Conservation (phyloP, 2,113 vertebrate genomes). For the Apaloderma vittatum region DNA sequence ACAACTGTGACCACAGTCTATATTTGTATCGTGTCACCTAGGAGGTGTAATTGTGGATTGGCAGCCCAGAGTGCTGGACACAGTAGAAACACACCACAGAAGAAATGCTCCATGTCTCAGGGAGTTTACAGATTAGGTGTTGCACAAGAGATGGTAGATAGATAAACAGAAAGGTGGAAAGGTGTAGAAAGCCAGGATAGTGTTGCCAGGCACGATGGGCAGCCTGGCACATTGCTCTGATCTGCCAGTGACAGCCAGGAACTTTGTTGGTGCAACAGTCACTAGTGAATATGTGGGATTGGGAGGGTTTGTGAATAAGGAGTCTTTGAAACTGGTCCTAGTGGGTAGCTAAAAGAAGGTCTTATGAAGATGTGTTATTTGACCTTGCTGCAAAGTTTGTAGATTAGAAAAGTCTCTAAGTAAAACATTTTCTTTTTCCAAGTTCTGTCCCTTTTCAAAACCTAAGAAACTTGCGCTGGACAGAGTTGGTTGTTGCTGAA, state of each 20-base stretch:
- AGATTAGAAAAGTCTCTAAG: not conserved
- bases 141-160: not conserved
- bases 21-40: constrained; percentile 60
- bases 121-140: not conserved
- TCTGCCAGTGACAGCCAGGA: not conserved
- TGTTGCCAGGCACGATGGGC: not conserved
- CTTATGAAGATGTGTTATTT: not conserved
- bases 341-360: not conserved
- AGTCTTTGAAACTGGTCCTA: not conserved
- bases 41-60: constrained; percentile 48
- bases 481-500: not conserved
- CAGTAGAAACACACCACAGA: not conserved
- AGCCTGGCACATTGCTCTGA: not conserved
- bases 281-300: not conserved
- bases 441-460: not conserved
- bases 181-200: not conserved
- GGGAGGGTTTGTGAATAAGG: not conserved
- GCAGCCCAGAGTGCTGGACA: not conserved
- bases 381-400: not conserved
- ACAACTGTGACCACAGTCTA: constrained; percentile 40
- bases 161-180: constrained; percentile 18
- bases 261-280: not conserved
- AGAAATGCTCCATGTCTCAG: not conserved
- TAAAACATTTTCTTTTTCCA: not conserved
- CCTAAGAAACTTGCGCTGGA: not conserved